These are phyloP conservation scores for Nephrotoma flavescens DNA, from an alignment of 2,888 invertebrate genomes.

Conservation along the genomic window DNA sequence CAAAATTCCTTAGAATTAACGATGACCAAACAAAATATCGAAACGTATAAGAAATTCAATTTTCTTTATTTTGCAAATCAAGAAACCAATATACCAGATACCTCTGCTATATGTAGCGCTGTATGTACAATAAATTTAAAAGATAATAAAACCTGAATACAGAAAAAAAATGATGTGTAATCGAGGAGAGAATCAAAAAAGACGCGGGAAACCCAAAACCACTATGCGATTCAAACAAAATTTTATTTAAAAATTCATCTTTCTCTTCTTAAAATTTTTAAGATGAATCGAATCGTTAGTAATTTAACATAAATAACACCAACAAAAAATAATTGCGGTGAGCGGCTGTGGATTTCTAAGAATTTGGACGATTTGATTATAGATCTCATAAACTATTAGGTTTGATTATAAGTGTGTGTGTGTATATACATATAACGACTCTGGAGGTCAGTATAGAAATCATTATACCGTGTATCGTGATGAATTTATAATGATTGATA, in stretches of 20 bases:
- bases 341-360: background rate
- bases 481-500: background rate
- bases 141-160: background rate
- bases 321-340: background rate
- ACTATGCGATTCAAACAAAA: background rate
- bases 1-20: background rate
- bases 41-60: background rate
- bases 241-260: background rate
- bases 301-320: background rate
- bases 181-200: background rate
- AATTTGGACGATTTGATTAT: background rate
- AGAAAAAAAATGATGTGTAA: background rate
- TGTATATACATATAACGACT: background rate
- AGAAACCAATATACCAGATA: background rate
- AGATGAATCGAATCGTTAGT: background rate
- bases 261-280: background rate
- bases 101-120: too few species aligned
- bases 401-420: background rate
- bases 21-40: background rate
- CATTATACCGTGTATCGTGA: background rate
- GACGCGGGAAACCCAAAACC: background rate
- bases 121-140: too few species aligned
- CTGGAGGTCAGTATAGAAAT: background rate
- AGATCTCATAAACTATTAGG: background rate
- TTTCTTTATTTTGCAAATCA: background rate